These are phyloP conservation scores for Drosophila nr. medialis DNA, from an alignment of 2,888 invertebrate genomes.

Conservation along the genomic window DNA sequence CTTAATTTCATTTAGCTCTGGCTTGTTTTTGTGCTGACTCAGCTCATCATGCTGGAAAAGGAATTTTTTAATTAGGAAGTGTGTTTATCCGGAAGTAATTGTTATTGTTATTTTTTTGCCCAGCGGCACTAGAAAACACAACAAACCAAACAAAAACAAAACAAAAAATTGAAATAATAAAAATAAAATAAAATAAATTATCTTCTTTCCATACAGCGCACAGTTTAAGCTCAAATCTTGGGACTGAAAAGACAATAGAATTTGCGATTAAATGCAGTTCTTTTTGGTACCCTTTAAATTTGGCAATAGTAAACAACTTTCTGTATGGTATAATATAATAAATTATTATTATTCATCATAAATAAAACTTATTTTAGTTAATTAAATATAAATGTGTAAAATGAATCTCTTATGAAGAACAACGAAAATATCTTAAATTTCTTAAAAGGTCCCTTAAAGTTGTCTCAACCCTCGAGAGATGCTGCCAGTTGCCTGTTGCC, in stretches of 20 bases:
- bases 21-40: conserved; percentile 57
- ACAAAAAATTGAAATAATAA: background rate
- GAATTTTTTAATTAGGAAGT: conserved; percentile 82
- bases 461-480: conserved; percentile 25
- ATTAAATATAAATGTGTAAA: background rate
- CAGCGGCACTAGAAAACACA: conserved; percentile 21
- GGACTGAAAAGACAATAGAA: background rate
- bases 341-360: background rate
- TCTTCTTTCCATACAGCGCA: conserved; percentile 26
- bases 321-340: background rate
- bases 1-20: conserved; percentile 60
- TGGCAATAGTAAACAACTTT: background rate
- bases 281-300: background rate
- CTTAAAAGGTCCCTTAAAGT: conserved; percentile 37
- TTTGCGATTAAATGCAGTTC: background rate
- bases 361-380: background rate
- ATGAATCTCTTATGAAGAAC: conserved; percentile 5
- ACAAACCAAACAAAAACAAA: conserved; percentile 10
- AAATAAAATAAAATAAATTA: conserved; percentile 15
- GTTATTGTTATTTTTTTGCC: conserved; percentile 72
- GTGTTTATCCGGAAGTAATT: conserved; percentile 81
- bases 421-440: conserved; percentile 30
- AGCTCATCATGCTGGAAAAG: conserved; percentile 61
- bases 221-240: conserved; percentile 11
- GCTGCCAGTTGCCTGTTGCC: conserved; percentile 57